These are phyloP conservation scores for Aporophyla nigra DNA, from an alignment of 2,888 invertebrate genomes.

Conservation along the genomic window DNA sequence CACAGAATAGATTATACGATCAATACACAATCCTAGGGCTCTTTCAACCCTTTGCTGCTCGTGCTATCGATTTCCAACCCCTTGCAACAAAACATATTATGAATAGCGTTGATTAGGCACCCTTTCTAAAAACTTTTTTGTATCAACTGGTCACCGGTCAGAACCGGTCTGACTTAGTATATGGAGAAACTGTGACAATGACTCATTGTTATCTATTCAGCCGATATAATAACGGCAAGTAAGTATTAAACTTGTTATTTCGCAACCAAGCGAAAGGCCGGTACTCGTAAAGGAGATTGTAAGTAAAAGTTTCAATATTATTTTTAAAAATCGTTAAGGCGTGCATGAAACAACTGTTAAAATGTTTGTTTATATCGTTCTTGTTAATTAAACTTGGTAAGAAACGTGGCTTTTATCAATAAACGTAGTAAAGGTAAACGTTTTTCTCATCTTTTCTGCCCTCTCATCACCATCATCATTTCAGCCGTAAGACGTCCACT, in stretches of 20 bases:
- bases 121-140: slow-evolving; percentile 23
- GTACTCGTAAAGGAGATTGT: slow-evolving; percentile 55
- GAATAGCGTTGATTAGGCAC: slow-evolving; percentile 62
- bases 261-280: slow-evolving; percentile 60
- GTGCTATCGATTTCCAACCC: slow-evolving; percentile 72
- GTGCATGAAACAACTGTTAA: slow-evolving; percentile 5
- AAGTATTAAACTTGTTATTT: slow-evolving; percentile 59
- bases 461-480: too few species aligned
- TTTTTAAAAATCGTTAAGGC: slow-evolving; percentile 29
- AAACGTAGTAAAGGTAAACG: not conserved
- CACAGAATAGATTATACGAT: slow-evolving; percentile 39
- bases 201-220: slow-evolving; percentile 68
- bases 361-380: not conserved
- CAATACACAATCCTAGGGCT: slow-evolving; percentile 38
- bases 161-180: slow-evolving; percentile 34
- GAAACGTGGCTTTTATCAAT: not conserved
- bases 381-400: not conserved
- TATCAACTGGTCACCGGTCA: slow-evolving; percentile 22
- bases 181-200: slow-evolving; percentile 62
- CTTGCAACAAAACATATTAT: slow-evolving; percentile 51
- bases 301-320: slow-evolving; percentile 32
- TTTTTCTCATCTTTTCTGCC: not conserved
- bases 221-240: slow-evolving; percentile 59
- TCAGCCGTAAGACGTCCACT: too few species aligned
- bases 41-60: slow-evolving; percentile 54